Evolutionary conservation across 2,888 invertebrate species (phyloP).

Genomic region (Junonia oenone): DNA sequence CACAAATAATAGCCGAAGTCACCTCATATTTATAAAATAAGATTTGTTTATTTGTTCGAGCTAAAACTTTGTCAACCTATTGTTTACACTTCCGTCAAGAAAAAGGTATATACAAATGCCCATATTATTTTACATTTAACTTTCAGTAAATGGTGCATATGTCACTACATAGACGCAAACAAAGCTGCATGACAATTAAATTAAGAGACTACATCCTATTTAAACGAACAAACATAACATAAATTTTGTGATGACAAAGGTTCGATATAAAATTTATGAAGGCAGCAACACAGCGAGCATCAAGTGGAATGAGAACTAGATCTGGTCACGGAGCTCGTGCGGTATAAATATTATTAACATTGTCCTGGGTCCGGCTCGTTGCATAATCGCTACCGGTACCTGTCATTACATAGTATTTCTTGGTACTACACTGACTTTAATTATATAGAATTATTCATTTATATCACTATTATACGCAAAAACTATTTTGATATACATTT

Average conservation of each 20-base stretch:
- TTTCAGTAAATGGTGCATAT: no score
- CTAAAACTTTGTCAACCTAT: no score
- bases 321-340: constrained; percentile 56
- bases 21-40: no score
- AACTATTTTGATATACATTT: constrained; percentile 28
- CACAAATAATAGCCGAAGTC: no score
- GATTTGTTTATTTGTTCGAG: no score
- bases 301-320: constrained; percentile 36
- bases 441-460: constrained; percentile 44
- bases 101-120: no score
- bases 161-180: no score
- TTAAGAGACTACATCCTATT: neutral
- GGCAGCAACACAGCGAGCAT: constrained; percentile 24
- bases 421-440: constrained; percentile 43
- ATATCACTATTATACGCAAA: constrained; percentile 31
- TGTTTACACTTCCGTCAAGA: no score
- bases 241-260: constrained; percentile 23
- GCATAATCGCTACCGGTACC: constrained; percentile 61
- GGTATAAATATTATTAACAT: constrained; percentile 55
- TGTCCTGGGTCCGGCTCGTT: constrained; percentile 69
- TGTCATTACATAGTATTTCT: constrained; percentile 47
- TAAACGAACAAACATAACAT: constrained; percentile 12
- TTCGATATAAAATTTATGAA: constrained; percentile 24
- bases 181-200: no score
- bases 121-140: no score